Percentiles rank a stretch among this genome's conserved stretches.
Conservation (phyloP, 2,888 invertebrate species). For the Galeruca laticollis region DNA sequence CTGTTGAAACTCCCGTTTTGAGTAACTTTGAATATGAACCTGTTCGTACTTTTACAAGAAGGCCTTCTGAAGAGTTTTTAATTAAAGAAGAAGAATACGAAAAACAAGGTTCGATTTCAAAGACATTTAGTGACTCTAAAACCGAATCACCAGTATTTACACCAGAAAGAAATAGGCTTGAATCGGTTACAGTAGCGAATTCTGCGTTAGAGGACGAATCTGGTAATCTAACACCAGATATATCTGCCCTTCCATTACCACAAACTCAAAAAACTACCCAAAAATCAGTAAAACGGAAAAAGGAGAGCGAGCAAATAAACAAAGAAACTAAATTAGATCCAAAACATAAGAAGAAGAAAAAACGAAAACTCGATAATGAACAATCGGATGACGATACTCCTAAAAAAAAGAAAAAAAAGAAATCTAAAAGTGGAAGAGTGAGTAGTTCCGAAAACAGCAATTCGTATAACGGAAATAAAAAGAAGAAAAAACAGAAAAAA, state of each 20-base stretch:
- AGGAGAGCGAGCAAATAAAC: background rate
- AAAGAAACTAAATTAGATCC: background rate
- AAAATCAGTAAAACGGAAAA: background rate
- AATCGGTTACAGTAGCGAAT: background rate
- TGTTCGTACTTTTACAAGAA: background rate
- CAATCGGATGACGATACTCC: conserved; percentile 17
- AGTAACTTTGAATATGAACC: background rate
- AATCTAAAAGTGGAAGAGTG: background rate
- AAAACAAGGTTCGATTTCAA: background rate
- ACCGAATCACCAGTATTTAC: background rate
- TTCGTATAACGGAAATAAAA: conserved; percentile 25
- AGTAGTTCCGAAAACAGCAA: conserved; percentile 14
- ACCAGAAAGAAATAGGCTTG: conserved; percentile 4
- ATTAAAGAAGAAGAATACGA: background rate
- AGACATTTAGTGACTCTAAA: background rate
- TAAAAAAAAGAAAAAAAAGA: background rate
- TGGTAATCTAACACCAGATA: conserved; percentile 23
- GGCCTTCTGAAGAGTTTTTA: background rate
- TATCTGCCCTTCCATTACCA: conserved; percentile 10
- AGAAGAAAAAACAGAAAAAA: conserved; percentile 13
- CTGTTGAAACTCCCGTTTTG: conserved; percentile 15
- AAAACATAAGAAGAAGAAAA: conserved; percentile 36
- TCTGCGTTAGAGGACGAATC: conserved; percentile 14
- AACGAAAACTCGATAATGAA: conserved; percentile 18
- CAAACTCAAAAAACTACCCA: background rate